Evolutionary conservation across 2,797 vertebrate species (phyloP).

Genomic region (Dryobates pubescens): DNA sequence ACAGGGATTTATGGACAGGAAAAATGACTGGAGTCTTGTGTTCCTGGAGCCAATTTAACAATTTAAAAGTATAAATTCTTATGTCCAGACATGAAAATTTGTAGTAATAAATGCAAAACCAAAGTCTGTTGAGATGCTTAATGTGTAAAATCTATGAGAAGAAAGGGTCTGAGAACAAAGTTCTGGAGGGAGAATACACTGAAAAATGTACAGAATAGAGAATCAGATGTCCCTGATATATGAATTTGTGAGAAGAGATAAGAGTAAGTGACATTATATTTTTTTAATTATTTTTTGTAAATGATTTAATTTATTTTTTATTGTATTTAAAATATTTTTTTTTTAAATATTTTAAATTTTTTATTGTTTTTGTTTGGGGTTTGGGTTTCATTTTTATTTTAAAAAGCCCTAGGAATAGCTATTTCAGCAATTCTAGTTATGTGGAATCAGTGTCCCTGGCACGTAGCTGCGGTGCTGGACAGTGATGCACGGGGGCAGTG

Average conservation of each 20-base stretch:
- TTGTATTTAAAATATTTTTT: too few species aligned
- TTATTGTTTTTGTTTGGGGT: too few species aligned
- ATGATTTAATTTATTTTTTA: too few species aligned
- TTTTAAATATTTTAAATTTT: too few species aligned
- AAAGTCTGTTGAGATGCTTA: not conserved
- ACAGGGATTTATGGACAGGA: not conserved
- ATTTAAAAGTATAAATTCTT: not conserved
- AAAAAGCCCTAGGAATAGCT: not conserved
- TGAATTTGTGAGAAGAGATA: not conserved
- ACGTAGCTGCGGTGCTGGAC: accelerated
- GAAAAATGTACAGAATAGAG: not conserved
- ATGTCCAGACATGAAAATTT: not conserved
- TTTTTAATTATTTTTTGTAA: too few species aligned
- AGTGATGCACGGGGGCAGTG: not conserved
- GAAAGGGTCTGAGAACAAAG: not conserved
- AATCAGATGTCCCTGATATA: not conserved
- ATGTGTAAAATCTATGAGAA: not conserved
- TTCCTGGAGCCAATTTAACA: not conserved
- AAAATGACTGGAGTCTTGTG: accelerated
- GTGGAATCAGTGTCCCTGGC: accelerated
- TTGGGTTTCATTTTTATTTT: not conserved
- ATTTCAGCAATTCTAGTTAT: not conserved
- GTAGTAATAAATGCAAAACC: not conserved
- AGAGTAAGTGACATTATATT: not conserved
- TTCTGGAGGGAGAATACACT: not conserved